phyloP scores from a whole-genome alignment of 2,888 invertebrate species.

The Eupithecia exiguata region DNA sequence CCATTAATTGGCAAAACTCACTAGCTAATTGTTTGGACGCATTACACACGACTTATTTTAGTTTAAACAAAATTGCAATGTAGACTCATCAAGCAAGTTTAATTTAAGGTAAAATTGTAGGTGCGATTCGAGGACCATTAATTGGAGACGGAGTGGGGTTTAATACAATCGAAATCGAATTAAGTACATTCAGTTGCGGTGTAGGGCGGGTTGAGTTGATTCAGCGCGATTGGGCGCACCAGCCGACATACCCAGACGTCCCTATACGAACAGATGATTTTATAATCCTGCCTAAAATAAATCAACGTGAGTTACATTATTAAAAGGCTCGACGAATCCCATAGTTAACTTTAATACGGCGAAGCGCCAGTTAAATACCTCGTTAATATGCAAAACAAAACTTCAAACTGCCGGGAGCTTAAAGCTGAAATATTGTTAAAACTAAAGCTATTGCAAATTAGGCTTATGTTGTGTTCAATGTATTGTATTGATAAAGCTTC shows the following conservation, averaged over 20 bases:
- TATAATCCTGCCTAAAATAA: conserved; percentile 26
- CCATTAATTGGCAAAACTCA: conserved; percentile 53
- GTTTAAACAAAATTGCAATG: conserved; percentile 26
- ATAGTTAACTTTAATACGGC: conserved; percentile 60
- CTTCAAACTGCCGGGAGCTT: conserved; percentile 67
- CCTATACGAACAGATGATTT: conserved; percentile 32
- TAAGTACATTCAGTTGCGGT: conserved; percentile 80
- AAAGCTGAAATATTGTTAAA: conserved; percentile 60
- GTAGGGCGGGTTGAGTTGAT: conserved; percentile 71
- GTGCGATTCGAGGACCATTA: conserved; percentile 72
- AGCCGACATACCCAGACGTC: conserved; percentile 47
- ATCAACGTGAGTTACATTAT: conserved; percentile 49
- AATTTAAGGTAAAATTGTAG: conserved; percentile 53
- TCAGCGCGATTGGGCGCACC: conserved; percentile 75
- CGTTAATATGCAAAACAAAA: conserved; percentile 74
- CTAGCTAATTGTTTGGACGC: conserved; percentile 40
- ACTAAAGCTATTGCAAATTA: conserved; percentile 57
- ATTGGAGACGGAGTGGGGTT: conserved; percentile 72
- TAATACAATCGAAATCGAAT: conserved; percentile 82
- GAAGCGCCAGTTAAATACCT: conserved; percentile 54
- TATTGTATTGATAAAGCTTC: conserved; percentile 1
- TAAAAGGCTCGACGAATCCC: conserved; percentile 62
- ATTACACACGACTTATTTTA: conserved; percentile 36
- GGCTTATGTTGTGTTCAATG: conserved; percentile 52
- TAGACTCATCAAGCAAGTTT: conserved; percentile 40